These are phyloP conservation scores for Siphonodentalium dalli DNA, from an alignment of 2,888 invertebrate genomes.

Conservation along the genomic window DNA sequence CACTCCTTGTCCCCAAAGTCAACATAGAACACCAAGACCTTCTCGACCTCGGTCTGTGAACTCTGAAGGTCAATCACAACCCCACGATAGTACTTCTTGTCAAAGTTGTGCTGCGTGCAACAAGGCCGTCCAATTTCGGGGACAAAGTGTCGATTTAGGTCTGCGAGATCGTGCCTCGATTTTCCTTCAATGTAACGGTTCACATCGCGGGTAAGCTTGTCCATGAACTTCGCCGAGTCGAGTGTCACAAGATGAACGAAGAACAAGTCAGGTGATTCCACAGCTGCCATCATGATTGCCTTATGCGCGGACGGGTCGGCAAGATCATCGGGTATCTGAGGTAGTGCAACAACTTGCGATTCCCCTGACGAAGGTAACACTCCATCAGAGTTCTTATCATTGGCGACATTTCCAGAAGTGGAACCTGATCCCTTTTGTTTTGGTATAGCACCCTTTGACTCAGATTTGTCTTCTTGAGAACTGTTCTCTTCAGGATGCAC, in stretches of 20 bases:
- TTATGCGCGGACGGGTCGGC: slow-evolving; percentile 28
- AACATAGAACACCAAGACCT: slow-evolving; percentile 74
- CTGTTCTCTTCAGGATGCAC: neutral
- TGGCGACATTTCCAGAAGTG: neutral
- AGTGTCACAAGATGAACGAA: slow-evolving; percentile 46
- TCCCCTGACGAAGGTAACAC: neutral
- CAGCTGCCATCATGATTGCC: slow-evolving; percentile 45
- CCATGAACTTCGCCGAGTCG: slow-evolving; percentile 34
- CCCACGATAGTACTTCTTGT: slow-evolving; percentile 79
- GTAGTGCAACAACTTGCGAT: neutral
- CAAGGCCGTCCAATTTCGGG: slow-evolving; percentile 75
- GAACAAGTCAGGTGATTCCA: slow-evolving; percentile 49
- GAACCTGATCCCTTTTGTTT: neutral
- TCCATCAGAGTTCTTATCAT: neutral
- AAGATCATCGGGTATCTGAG: slow-evolving; percentile 6
- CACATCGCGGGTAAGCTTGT: slow-evolving; percentile 38
- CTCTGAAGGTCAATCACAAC: slow-evolving; percentile 38
- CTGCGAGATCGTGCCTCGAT: slow-evolving; percentile 31
- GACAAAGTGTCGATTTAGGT: slow-evolving; percentile 30
- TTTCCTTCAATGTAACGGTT: slow-evolving; percentile 33
- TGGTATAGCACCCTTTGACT: no score
- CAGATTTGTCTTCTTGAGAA: neutral
- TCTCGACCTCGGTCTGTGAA: slow-evolving; percentile 9
- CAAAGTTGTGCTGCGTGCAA: slow-evolving; percentile 81
- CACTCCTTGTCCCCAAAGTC: slow-evolving; percentile 87